Percentiles rank a stretch among this genome's conserved stretches.
phyloP scores from a whole-genome alignment of 2,797 vertebrate species.

The Chiloscyllium punctatum region DNA sequence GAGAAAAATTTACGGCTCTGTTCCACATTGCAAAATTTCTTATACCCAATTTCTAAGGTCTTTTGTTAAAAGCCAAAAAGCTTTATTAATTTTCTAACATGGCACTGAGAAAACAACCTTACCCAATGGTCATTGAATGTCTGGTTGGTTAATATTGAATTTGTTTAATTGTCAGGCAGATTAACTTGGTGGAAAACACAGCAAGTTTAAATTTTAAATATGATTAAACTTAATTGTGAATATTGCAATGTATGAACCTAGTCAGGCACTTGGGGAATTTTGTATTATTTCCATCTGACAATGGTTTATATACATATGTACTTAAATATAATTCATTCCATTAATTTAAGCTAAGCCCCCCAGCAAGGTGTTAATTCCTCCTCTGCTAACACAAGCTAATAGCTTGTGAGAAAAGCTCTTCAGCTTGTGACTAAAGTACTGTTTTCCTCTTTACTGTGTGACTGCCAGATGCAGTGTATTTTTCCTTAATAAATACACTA shows the following conservation, averaged over 20 bases:
- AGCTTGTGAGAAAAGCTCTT: not conserved
- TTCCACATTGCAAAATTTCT: not conserved
- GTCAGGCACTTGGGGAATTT: not conserved
- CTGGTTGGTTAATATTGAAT: not conserved
- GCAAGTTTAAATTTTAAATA: not conserved
- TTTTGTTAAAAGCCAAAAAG: not conserved
- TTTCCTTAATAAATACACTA: not conserved
- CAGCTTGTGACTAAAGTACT: slow-evolving; percentile 4
- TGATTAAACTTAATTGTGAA: not conserved
- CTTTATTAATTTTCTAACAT: slow-evolving; percentile 9
- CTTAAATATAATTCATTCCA: not conserved
- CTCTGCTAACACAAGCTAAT: not conserved
- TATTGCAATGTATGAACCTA: not conserved
- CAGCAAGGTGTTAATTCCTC: slow-evolving; percentile 5
- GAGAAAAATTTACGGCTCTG: not conserved
- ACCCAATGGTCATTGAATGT: not conserved
- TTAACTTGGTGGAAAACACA: not conserved
- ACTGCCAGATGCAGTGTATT: not conserved
- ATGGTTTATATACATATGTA: not conserved
- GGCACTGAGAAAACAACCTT: not conserved
- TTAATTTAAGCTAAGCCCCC: not conserved
- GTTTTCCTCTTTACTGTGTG: not conserved
- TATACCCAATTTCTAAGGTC: not conserved
- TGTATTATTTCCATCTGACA: not conserved
- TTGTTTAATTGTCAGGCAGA: not conserved